A percentile compares a stretch with the other conserved stretches of the same genome.
phyloP scores from a whole-genome alignment of 1,140 invertebrate genomes.

The Polyergus mexicanus region DNA sequence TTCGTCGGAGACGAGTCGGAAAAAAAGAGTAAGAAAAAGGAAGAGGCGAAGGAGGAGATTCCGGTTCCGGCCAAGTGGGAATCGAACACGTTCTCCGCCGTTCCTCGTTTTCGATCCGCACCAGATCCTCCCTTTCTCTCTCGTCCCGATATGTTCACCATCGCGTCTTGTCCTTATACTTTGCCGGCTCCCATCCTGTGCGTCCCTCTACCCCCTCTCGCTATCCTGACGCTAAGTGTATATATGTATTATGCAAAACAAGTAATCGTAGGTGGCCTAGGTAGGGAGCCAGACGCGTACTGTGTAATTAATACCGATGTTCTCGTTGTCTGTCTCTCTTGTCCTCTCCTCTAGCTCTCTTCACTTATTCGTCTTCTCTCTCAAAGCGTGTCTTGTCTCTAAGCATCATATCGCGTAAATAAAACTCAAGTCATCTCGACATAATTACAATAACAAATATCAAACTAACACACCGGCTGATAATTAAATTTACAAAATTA shows the following conservation, averaged over 20 bases:
- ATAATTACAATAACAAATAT: no score
- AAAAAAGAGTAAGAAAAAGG: slow-evolving; percentile 45
- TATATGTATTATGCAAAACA: slow-evolving; percentile 84
- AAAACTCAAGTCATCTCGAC: slow-evolving; percentile 47
- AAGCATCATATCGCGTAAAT: not conserved
- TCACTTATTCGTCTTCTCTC: slow-evolving; percentile 26
- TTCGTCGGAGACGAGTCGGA: slow-evolving; percentile 13
- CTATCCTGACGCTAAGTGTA: slow-evolving; percentile 77
- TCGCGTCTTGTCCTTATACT: slow-evolving; percentile 63
- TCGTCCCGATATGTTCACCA: slow-evolving; percentile 32
- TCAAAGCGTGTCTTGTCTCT: slow-evolving; percentile 43
- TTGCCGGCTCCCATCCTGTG: slow-evolving; percentile 38
- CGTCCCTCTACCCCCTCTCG: slow-evolving; percentile 66
- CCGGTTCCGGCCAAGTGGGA: slow-evolving; percentile 78
- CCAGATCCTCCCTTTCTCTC: slow-evolving; percentile 61
- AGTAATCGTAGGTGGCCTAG: slow-evolving; percentile 83
- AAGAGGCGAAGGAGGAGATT: slow-evolving; percentile 71
- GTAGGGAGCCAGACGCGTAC: slow-evolving; percentile 80
- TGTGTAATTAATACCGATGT: slow-evolving; percentile 84
- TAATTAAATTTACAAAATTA: not conserved
- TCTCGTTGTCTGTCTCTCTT: slow-evolving; percentile 70
- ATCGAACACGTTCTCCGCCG: slow-evolving; percentile 77
- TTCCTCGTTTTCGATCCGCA: slow-evolving; percentile 76
- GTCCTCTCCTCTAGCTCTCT: slow-evolving; percentile 32
- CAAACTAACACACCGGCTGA: not conserved